phyloP scores from a whole-genome alignment of 2,113 vertebrate species.

The Diphyllodes magnificus region DNA sequence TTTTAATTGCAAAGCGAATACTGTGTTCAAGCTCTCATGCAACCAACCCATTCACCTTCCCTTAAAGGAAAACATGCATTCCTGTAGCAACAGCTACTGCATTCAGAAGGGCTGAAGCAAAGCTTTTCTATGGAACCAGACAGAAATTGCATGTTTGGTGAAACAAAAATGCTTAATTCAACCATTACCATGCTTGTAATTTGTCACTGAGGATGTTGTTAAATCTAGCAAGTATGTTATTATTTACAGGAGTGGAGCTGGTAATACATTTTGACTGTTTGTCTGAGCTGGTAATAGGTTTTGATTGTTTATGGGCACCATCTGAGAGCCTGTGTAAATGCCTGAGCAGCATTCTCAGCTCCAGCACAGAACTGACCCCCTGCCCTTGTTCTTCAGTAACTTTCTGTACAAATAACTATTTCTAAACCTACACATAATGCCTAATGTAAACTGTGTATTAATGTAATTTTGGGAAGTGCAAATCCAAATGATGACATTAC shows the following conservation, averaged over 20 bases:
- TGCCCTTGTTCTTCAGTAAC: not conserved
- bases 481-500: constrained; percentile 64
- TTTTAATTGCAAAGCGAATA: constrained; percentile 12
- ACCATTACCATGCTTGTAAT: not conserved
- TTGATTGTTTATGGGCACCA: not conserved
- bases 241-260: not conserved
- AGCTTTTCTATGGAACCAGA: not conserved
- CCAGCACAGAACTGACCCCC: not conserved
- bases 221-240: not conserved
- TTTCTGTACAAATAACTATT: not conserved
- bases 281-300: not conserved
- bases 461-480: not conserved
- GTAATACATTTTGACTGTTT: not conserved
- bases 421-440: not conserved
- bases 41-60: not conserved
- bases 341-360: not conserved
- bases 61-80: not conserved
- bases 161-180: not conserved
- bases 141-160: not conserved
- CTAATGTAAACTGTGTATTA: not conserved
- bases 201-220: not conserved
- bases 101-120: not conserved
- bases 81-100: not conserved
- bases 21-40: not conserved
- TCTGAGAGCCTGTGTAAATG: not conserved